Conservation (phyloP, 64 coral and sea anemone genomes). For the Catalaphyllia jardinei region DNA sequence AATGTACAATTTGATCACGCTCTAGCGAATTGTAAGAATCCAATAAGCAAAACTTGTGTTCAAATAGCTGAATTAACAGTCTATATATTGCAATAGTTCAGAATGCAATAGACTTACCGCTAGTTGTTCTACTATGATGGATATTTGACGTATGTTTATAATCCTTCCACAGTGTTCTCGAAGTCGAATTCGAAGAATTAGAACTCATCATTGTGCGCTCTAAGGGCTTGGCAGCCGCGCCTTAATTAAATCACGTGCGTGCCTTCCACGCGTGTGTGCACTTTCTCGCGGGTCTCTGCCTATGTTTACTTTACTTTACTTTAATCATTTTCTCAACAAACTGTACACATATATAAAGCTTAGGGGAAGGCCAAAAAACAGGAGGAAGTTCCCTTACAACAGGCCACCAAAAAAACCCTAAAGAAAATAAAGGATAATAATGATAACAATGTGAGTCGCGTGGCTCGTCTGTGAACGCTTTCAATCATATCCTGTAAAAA, state of each 20-base stretch:
- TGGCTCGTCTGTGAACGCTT: too few relatives aligned
- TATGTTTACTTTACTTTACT: background rate
- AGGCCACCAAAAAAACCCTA: too few relatives aligned
- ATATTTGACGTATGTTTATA: conserved; percentile 11
- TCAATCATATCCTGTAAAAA: too few relatives aligned
- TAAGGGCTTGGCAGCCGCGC: conserved; percentile 31
- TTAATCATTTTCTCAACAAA: background rate
- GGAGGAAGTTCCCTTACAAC: too few relatives aligned
- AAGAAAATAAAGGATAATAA: too few relatives aligned
- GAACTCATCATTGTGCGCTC: background rate
- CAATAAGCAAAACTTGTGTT: background rate
- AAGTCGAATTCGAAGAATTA: background rate
- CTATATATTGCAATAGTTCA: background rate
- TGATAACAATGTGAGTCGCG: too few relatives aligned
- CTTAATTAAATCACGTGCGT: background rate
- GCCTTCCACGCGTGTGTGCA: background rate
- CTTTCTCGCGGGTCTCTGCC: background rate
- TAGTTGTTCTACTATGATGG: background rate
- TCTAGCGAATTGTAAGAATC: background rate
- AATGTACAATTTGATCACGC: background rate
- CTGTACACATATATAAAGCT: too few relatives aligned
- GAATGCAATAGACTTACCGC: background rate
- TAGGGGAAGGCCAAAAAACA: too few relatives aligned
- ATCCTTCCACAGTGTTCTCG: background rate
- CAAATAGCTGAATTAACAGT: background rate